Base-by-base conservation (phyloP, 2,113 vertebrate species). In the Mixornis gularis region DNA sequence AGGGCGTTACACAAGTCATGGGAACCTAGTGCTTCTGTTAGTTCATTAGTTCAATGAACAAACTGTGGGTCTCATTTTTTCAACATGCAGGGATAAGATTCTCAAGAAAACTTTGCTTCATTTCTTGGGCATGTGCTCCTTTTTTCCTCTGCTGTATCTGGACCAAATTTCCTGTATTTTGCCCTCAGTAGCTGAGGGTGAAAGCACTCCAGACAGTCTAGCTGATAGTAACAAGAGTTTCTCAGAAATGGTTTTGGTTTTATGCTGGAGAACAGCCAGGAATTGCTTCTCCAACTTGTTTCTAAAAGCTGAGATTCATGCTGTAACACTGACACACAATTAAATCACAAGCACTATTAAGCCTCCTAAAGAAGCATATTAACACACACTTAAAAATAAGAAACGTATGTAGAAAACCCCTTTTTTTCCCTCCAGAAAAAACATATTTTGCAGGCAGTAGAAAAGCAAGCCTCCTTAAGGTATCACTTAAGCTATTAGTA, bases 241-340 rank as follows among this genome's bases (percentile, higher is more conserved):
- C 84, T 68, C 87, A 93, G 73, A 92, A 85, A 72, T 34, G 2
- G 13, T 38, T 90, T 85, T 64, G 48, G 74, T 79, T 89, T 74
- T 76, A 6, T 19, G 14, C 7, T 29, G 25, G 79, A 87, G 17
- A 92, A 14, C 29, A 79, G 74, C 66, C 65, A 92, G 34, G 34
- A 79, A 79, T 24, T n/a, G 41, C 32, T 76, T 79, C 81, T 68
- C 72, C 41, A 38, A 27, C 64, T 71, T 89, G 29, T 91, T 41
- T 87, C 58, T 51, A 36, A 86, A 85, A 55, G 49, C 34, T 59
- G 72, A 59, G 27, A 65, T 81, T 74, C 26, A 51, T 38, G 26
- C 49, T 38, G 46, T 38, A 87, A 69, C 0, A 0, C 0, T n/a
- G 48, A 79, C 82, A 46, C 2, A 2, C 36, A 81, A 29, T 60